phyloP scores from a whole-genome alignment of 2,888 invertebrate species.

The Hirtodrosophila alboralis region DNA sequence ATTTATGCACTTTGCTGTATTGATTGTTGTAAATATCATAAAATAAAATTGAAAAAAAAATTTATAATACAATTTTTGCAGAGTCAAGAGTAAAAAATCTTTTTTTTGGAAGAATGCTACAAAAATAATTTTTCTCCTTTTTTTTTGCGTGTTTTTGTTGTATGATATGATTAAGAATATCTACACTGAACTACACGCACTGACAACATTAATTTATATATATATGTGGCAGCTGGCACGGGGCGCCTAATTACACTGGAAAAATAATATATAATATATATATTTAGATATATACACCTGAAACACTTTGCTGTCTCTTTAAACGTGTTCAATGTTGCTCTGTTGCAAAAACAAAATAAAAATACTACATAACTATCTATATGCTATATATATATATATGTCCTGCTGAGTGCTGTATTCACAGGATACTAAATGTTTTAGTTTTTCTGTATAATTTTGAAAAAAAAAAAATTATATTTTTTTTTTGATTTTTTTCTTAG shows the following conservation, averaged over 20 bases:
- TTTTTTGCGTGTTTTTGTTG: constrained; percentile 1
- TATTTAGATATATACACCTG: constrained; percentile 4
- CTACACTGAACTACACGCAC: constrained; percentile 42
- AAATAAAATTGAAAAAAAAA: constrained; percentile 19
- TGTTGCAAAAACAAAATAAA: too few species aligned
- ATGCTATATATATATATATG: too few species aligned
- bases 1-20: constrained; percentile 53
- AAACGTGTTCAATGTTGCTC: constrained; percentile 61
- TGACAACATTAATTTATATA: constrained; percentile 9
- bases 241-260: constrained; percentile 39
- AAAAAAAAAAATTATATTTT: constrained; percentile 9
- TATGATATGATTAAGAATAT: constrained; percentile 5
- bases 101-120: constrained; percentile 14
- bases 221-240: constrained; percentile 47
- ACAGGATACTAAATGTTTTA: constrained; percentile 20
- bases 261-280: constrained; percentile 13
- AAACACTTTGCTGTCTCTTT: constrained; percentile 56
- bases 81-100: constrained; percentile 22
- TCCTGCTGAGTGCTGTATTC: constrained; percentile 2
- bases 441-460: constrained; percentile 14
- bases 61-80: constrained; percentile 11
- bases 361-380: constrained; percentile 20
- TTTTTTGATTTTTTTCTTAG: constrained; percentile 37
- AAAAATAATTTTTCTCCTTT: constrained; percentile 7
- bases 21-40: constrained; percentile 65